Evolutionary conservation across 2,888 invertebrate genomes (phyloP).

Genomic region (Arenicola marina): DNA sequence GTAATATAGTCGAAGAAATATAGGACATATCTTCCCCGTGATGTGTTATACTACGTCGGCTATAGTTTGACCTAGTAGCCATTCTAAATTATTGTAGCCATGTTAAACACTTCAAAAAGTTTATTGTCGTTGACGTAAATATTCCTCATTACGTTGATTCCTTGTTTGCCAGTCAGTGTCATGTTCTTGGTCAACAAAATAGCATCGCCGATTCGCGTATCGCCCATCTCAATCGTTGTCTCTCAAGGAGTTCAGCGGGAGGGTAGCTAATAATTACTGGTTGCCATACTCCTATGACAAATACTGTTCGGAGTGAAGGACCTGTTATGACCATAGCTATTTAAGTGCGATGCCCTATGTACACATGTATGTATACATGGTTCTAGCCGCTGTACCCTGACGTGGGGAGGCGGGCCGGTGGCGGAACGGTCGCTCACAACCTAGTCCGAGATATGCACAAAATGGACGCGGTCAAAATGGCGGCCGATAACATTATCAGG

Average conservation of each 20-base stretch:
- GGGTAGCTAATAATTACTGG: too few relatives aligned
- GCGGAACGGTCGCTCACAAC: neutral
- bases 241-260: too few relatives aligned
- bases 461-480: constrained; percentile 45
- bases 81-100: neutral
- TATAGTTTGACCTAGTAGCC: neutral
- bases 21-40: neutral
- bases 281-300: too few relatives aligned
- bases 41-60: neutral
- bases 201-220: too few relatives aligned
- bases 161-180: too few relatives aligned
- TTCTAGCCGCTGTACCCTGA: too few relatives aligned
- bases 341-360: neutral
- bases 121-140: neutral
- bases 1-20: neutral
- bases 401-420: too few relatives aligned
- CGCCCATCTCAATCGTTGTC: too few relatives aligned
- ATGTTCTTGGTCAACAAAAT: too few relatives aligned
- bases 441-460: constrained; percentile 17
- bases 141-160: too few relatives aligned
- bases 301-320: too few relatives aligned
- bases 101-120: neutral
- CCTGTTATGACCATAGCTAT: too few relatives aligned
- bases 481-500: constrained; percentile 53
- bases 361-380: neutral